Percentiles rank a stretch among this genome's conserved stretches.
Conservation (phyloP, 1,140 invertebrate genomes). For the Drosophila sp. region DNA sequence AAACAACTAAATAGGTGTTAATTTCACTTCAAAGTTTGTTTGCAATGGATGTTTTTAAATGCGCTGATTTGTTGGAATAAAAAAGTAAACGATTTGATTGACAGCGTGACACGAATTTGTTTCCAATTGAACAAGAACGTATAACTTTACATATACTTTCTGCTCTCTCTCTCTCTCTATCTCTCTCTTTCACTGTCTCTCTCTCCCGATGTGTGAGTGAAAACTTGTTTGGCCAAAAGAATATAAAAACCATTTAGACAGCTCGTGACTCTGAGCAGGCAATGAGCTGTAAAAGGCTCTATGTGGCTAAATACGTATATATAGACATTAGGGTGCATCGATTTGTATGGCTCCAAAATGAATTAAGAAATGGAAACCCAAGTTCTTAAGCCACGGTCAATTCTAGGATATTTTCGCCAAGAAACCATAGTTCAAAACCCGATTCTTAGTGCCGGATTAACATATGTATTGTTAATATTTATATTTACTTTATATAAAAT, state of each 20-base stretch:
- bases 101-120: conserved; percentile 6
- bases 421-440: too few relatives aligned
- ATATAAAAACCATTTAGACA: conserved; percentile 47
- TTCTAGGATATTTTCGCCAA: too few relatives aligned
- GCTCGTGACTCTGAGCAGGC: conserved; percentile 33
- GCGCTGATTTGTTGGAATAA: conserved; percentile 60
- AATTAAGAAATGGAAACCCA: too few relatives aligned
- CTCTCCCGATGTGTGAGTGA: background rate
- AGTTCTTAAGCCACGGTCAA: too few relatives aligned
- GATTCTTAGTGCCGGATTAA: too few relatives aligned
- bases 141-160: too few relatives aligned
- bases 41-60: conserved; percentile 41
- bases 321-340: too few relatives aligned
- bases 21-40: too few relatives aligned
- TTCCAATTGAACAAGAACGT: conserved; percentile 62
- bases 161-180: background rate
- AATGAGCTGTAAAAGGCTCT: conserved; percentile 16
- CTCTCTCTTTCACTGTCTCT: background rate
- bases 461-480: too few relatives aligned
- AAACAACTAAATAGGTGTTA: too few relatives aligned
- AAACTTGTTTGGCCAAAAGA: conserved; percentile 21
- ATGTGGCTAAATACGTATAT: background rate
- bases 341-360: too few relatives aligned
- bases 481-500: too few relatives aligned
- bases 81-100: conserved; percentile 44